Base-by-base conservation (phyloP, 2,797 vertebrate species). In the Thaleichthys pacificus region DNA sequence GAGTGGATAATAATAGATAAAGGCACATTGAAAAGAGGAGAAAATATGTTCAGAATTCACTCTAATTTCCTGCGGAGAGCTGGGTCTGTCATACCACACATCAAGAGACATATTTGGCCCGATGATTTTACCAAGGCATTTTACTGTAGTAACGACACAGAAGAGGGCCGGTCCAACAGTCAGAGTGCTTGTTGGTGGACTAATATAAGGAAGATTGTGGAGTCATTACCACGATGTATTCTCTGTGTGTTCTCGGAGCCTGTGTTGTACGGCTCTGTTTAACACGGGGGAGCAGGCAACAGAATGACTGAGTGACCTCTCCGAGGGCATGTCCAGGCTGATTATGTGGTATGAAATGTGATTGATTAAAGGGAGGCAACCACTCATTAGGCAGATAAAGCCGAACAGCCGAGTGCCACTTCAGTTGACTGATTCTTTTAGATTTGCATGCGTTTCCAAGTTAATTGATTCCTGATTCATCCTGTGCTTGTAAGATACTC, bases 281-380 rank as follows among this genome's bases (percentile, higher is more conserved):
- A 61, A 5, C 49, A 71, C 73, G 54, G 75, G 69, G 71, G 56
- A 82, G 69, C 81, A 70, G 75, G 72, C 32, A 69, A 61, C 82
- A 81, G 77, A 82, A 81, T 75, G 73, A 71, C 71, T 77, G 65
- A 28, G 76, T 89, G 84, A 89, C 89, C 89, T 90, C 81, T 75
- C 24, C 21, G 82, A 87, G 82, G 85, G 85, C 85, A 82, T 88
- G 79, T 90, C 87, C 84, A 86, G 75, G 82, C 67, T 87, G 78
- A 92, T 93, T 89, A 92, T 87, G 79, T 84, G 86, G 76, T 89
- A 89, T 92, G 87, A 92, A 93, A 92, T 88, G 84, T 87, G 89
- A 93, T 93, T 93, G 89, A 92, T 92, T 92, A 91, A 90, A 87
- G 77, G 69, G 80, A 86, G 76, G 79, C 57, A 74, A 70, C 80